Evolutionary conservation across 92 coral and sea anemone genomes (phyloP).

Genomic region (Plumapathes pennacea): DNA sequence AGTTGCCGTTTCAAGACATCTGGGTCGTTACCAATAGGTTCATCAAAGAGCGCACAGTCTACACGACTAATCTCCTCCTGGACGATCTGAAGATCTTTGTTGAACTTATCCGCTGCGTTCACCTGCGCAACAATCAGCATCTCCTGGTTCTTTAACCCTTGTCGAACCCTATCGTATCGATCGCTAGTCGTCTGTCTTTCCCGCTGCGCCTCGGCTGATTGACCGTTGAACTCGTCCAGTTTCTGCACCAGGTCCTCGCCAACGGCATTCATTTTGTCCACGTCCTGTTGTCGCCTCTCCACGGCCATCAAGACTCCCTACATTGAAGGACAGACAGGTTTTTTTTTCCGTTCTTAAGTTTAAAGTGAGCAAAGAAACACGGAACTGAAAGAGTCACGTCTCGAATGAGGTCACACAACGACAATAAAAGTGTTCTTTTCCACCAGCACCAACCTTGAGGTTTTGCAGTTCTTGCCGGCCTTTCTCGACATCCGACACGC

Average conservation of each 20-base stretch:
- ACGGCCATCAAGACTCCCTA: constrained; percentile 70
- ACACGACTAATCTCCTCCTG: constrained; percentile 59
- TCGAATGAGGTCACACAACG: too few species aligned
- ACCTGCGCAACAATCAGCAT: constrained; percentile 67
- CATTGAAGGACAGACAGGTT: too few species aligned
- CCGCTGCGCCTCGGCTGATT: constrained; percentile 54
- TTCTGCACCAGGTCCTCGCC: constrained; percentile 71
- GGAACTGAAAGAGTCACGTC: too few species aligned
- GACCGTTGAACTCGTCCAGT: constrained; percentile 57
- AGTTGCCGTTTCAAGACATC: constrained; percentile 51
- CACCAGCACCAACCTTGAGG: constrained; percentile 78
- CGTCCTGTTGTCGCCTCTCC: constrained; percentile 62
- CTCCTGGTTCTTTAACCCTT: constrained; percentile 63
- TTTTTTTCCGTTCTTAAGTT: too few species aligned
- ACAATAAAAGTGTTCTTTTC: too few species aligned
- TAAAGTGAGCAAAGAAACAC: too few species aligned
- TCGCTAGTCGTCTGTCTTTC: constrained; percentile 56
- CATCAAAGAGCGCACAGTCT: constrained; percentile 62
- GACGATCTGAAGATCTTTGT: constrained; percentile 51
- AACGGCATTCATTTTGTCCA: constrained; percentile 59
- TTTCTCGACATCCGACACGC: constrained; percentile 73
- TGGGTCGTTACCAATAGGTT: constrained; percentile 54
- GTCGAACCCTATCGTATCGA: constrained; percentile 75
- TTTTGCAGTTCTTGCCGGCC: constrained; percentile 71
- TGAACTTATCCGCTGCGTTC: constrained; percentile 58